Percentiles rank a stretch among this genome's conserved stretches.
These are phyloP conservation scores for Fissipunctia ypsillon DNA, from an alignment of 2,888 invertebrate genomes.

Conservation along the genomic window DNA sequence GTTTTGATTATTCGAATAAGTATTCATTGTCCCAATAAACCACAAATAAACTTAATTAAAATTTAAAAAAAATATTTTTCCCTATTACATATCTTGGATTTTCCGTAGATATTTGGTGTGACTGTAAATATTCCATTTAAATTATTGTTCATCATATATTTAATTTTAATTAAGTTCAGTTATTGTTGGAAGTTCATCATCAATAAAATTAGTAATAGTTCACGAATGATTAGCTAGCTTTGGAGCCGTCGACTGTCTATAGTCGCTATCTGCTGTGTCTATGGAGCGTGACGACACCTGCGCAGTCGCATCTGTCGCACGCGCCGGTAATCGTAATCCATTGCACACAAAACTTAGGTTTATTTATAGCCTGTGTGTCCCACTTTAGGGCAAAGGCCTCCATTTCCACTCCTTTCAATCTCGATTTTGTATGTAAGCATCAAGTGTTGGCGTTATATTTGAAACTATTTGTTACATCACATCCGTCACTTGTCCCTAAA, in stretches of 20 bases:
- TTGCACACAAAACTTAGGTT: slow-evolving; percentile 31
- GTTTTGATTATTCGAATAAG: slow-evolving; percentile 22
- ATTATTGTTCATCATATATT: not conserved
- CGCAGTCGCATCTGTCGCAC: slow-evolving; percentile 83
- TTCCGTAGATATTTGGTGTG: not conserved
- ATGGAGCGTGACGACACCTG: slow-evolving; percentile 83
- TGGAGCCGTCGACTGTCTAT: slow-evolving; percentile 39
- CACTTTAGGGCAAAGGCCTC: not conserved
- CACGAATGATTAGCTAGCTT: slow-evolving; percentile 69
- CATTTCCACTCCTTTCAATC: not conserved
- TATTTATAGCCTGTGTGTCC: not conserved
- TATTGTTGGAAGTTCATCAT: slow-evolving; percentile 28
- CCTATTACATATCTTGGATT: not conserved
- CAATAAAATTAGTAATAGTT: slow-evolving; percentile 68
- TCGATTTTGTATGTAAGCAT: not conserved
- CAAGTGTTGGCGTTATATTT: not conserved
- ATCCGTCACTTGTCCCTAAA: not conserved
- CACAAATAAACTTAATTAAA: slow-evolving; percentile 36
- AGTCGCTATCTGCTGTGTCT: slow-evolving; percentile 60
- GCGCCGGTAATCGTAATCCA: slow-evolving; percentile 75
- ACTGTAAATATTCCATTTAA: not conserved
- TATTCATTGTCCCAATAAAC: slow-evolving; percentile 28
- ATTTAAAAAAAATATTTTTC: not conserved
- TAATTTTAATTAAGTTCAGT: slow-evolving; percentile 20
- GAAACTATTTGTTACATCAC: not conserved